phyloP scores from a whole-genome alignment of 2,797 vertebrate species.

The Gymnocypris eckloni region DNA sequence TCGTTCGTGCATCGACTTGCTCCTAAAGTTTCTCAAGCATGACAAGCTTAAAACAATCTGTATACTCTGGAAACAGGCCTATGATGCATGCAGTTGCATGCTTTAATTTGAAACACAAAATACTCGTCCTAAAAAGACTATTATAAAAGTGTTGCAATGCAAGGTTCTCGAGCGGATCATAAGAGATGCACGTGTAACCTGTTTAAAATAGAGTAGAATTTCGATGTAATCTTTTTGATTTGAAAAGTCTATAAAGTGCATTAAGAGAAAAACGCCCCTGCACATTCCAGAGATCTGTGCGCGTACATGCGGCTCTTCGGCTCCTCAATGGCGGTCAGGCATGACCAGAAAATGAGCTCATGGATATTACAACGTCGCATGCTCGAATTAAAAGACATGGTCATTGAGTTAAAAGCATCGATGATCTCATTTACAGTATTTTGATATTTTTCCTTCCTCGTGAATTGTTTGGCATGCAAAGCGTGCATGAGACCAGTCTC shows the following conservation, averaged over 20 bases:
- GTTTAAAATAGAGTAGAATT: neutral
- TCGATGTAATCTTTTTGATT: neutral
- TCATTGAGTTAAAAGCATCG: neutral
- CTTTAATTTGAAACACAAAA: neutral
- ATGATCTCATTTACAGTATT: neutral
- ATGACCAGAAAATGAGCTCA: slow-evolving; percentile 41
- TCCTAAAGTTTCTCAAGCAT: neutral
- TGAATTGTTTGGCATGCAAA: neutral
- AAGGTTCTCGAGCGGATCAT: neutral
- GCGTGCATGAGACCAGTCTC: neutral
- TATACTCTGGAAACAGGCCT: neutral
- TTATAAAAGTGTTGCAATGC: neutral
- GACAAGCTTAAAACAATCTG: neutral
- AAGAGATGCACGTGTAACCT: neutral
- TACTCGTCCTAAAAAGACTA: too few relatives aligned
- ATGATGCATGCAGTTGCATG: neutral
- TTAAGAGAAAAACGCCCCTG: neutral
- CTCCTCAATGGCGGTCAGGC: slow-evolving; percentile 82
- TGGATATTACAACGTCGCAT: neutral
- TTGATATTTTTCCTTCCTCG: neutral
- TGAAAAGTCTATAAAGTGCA: neutral
- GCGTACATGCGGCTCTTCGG: slow-evolving; percentile 66
- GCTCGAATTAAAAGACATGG: neutral
- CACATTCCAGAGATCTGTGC: neutral
- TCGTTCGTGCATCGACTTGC: neutral